Evolutionary conservation across 2,113 vertebrate species (phyloP).

Genomic region (Abramis brama): DNA sequence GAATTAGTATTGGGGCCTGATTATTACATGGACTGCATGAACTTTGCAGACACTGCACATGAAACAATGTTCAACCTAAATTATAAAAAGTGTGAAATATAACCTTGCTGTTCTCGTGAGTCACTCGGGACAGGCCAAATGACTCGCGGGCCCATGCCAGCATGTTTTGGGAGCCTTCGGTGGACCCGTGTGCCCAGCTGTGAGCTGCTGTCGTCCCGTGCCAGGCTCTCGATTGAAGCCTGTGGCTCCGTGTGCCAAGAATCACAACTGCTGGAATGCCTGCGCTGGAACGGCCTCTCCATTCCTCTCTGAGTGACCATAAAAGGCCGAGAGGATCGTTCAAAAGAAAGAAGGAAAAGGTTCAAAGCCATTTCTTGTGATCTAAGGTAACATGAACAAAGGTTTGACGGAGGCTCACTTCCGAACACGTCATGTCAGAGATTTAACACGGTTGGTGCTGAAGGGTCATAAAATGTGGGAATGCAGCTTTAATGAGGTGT

Average conservation of each 20-base stretch:
- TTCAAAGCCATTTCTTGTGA: constrained; percentile 19
- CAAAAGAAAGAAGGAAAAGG: constrained; percentile 44
- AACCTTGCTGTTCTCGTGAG: neutral
- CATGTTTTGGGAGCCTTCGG: constrained; percentile 45
- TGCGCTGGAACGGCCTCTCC: constrained; percentile 40
- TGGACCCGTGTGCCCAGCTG: constrained; percentile 53
- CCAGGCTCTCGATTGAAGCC: constrained; percentile 58
- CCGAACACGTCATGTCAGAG: neutral
- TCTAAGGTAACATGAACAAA: constrained; percentile 24
- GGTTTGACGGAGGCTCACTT: neutral
- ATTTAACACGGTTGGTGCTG: too few species aligned
- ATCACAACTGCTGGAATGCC: constrained; percentile 59
- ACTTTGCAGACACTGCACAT: constrained; percentile 6
- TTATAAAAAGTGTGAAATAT: neutral
- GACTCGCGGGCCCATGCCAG: constrained; percentile 26
- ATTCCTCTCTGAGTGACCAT: constrained; percentile 62
- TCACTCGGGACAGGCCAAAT: constrained; percentile 25
- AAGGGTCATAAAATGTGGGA: neutral
- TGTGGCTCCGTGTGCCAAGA: constrained; percentile 46
- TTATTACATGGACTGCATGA: neutral
- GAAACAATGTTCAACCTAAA: neutral
- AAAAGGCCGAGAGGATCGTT: constrained; percentile 57
- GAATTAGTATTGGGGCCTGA: neutral
- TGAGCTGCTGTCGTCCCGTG: constrained; percentile 34
- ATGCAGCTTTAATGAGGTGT: neutral